Evolutionary conservation across 2,888 invertebrate species (phyloP), one percentile per base, ranked within the genome.

Genomic region (Plagiodera versicolora): DNA sequence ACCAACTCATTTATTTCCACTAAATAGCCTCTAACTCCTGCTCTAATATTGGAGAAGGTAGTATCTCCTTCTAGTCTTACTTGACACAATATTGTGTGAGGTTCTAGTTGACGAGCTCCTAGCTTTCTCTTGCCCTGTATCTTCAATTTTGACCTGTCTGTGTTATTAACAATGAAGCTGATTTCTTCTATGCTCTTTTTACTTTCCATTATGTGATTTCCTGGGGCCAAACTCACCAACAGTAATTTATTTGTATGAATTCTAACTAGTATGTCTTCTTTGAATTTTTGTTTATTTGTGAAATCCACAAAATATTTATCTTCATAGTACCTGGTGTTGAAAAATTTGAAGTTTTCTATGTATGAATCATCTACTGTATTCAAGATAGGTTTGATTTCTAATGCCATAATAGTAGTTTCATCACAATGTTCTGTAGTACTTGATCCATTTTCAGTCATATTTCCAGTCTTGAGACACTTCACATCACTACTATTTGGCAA

Each of bases 1-100:
- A 72, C 48, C 11, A 61, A 44, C 32, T 67, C 63, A 56, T 72
- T 72, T 9, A 71, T 66, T 65, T 72, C 72, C 48, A 72, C 65
- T 45, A 72, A 48, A 8, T 63, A 66, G 8, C 67, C 67, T 45
- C 53, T 60, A 14, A 71, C 56, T 30, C 68, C 67, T n/a, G 68
- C 61, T 61, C 70, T 63, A 14, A 72, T 56, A 51, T 70, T 70
- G 52, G 65, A 65, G 54, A 65, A 17, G 30, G 63, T 65, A 8
- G 65, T 60, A 28, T 69, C 67, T 14, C 63, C 70, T 56, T 70
- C 65, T 32, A 70, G 67, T 45, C 68, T 65, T n/a, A 72, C 61
- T 48, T 65, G 65, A 56, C 72, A 72, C 18, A 72, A 52, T 56
- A 70, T 61, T n/a, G 70, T 66, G n/a, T 67, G 44, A 14, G 61